Evolutionary conservation across 2,888 invertebrate species (phyloP).

Genomic region (Stenchaetothrips biformis): DNA sequence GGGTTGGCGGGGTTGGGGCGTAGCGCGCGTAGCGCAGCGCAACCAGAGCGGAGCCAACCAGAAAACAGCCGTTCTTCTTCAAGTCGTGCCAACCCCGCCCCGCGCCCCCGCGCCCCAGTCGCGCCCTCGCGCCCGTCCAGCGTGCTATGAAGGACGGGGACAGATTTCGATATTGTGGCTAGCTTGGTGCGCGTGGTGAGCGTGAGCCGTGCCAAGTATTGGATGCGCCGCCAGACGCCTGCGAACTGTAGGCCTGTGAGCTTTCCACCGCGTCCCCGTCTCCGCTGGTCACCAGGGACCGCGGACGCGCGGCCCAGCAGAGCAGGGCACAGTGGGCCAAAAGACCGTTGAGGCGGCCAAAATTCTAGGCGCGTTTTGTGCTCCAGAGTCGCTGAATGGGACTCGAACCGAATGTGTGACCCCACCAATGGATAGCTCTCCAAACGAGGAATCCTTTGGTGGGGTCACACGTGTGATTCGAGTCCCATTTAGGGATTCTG

Average conservation of each 20-base stretch:
- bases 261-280: not conserved
- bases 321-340: no score
- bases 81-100: not conserved
- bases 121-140: not conserved
- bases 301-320: not conserved
- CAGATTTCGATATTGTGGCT: not conserved
- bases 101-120: not conserved
- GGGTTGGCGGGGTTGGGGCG: not conserved
- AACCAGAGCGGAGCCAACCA: not conserved
- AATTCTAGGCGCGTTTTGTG: no score
- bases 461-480: no score
- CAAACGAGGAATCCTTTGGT: no score
- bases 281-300: not conserved
- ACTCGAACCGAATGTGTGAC: no score
- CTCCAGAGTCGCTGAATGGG: no score
- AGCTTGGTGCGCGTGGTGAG: not conserved
- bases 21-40: not conserved
- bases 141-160: not conserved
- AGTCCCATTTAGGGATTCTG: no score
- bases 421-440: no score
- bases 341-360: no score
- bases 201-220: not conserved
- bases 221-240: not conserved
- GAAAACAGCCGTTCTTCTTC: conserved; percentile 1
- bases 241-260: no score